Evolutionary conservation across 2,113 vertebrate genomes (phyloP).

Genomic region (Corydoras maculifer): DNA sequence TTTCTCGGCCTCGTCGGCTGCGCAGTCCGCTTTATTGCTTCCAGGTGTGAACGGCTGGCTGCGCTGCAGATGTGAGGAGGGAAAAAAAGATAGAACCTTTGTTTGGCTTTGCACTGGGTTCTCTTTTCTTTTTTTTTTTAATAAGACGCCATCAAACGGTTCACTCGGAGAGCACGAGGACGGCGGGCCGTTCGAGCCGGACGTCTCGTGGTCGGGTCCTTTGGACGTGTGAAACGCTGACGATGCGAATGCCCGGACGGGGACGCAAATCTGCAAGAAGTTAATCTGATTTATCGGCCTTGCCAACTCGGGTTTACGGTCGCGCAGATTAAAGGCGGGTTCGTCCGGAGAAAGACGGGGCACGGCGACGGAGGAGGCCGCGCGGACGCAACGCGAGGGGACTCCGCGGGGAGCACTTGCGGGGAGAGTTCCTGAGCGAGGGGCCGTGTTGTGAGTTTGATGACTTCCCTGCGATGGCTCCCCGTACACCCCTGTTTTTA

Average conservation of each 20-base stretch:
- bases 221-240: no score
- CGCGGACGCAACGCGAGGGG: constrained; percentile 33
- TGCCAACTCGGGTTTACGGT: constrained; percentile 25
- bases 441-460: constrained; percentile 36
- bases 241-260: no score
- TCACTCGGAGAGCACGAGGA: no score
- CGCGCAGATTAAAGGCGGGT: constrained; percentile 19
- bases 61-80: constrained; percentile 52
- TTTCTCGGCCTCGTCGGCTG: constrained; percentile 43
- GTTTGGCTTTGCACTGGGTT: constrained; percentile 52
- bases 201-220: no score
- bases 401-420: constrained; percentile 20
- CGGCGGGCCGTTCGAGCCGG: no score
- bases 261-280: constrained; percentile 4
- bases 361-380: background rate
- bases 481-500: constrained; percentile 44
- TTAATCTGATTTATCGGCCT: constrained; percentile 32
- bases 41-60: constrained; percentile 65
- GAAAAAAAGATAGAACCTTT: constrained; percentile 44
- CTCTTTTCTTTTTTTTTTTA: no score
- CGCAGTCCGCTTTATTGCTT: constrained; percentile 62
- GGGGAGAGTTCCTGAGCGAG: constrained; percentile 32
- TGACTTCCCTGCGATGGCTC: constrained; percentile 41
- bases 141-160: no score
- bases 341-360: background rate